A percentile compares a stretch with the other conserved stretches of the same genome.
Conservation (phyloP, 1,140 invertebrate genomes). For the Matsumurasca onukii region DNA sequence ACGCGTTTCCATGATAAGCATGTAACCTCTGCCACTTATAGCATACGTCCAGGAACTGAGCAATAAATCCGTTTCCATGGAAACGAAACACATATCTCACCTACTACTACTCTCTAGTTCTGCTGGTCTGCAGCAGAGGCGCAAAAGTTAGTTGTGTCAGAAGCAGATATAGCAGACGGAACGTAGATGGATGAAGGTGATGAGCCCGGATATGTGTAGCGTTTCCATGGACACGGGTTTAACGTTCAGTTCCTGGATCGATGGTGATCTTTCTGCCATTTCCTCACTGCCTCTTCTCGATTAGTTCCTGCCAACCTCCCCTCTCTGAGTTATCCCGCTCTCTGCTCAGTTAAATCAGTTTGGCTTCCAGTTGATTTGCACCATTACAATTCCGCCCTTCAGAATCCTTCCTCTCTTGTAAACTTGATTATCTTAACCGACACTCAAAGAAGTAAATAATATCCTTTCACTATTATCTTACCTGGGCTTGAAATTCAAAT, state of each 20-base stretch:
- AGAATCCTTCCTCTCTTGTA: neutral
- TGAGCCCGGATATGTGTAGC: conserved; percentile 12
- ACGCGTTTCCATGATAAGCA: too few relatives aligned
- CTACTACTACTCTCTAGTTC: too few relatives aligned
- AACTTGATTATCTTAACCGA: neutral
- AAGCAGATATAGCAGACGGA: too few relatives aligned
- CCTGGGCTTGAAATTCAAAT: neutral
- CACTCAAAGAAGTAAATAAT: neutral
- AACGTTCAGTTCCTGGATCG: conserved; percentile 15
- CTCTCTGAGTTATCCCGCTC: neutral
- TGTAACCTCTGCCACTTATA: too few relatives aligned
- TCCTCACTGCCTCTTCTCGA: neutral
- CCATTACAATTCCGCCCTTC: neutral
- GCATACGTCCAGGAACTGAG: too few relatives aligned
- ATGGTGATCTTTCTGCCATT: conserved; percentile 1
- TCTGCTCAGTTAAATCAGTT: neutral
- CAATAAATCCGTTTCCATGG: too few relatives aligned
- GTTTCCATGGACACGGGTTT: conserved; percentile 22
- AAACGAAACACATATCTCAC: too few relatives aligned
- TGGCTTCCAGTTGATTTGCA: neutral
- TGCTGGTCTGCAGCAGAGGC: too few relatives aligned
- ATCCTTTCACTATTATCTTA: neutral
- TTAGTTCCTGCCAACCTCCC: conserved; percentile 3
- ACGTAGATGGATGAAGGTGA: neutral
- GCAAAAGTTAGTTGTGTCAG: too few relatives aligned